Base-by-base conservation (phyloP, 2,888 invertebrate genomes). In the Phalera bucephala region DNA sequence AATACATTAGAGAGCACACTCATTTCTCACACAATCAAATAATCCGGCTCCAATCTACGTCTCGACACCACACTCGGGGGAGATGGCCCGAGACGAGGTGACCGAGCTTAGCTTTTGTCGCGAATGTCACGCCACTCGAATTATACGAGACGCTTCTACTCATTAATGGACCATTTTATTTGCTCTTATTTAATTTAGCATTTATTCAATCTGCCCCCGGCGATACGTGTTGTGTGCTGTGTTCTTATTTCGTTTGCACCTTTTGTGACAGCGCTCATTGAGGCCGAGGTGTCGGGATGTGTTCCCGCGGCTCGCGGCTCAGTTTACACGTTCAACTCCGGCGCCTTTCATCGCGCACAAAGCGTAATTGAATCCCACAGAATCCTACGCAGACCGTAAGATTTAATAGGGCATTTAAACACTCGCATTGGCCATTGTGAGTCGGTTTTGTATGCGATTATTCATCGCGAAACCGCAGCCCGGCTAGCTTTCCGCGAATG, bases 371-470 rank as follows among this genome's bases (percentile, higher is more conserved):
- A 89, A 89, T 89, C 87, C 86, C 81, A 80, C 86, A 84, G 84
- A 87, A 86, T 85, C 86, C 86, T 88, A 87, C 84, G 87, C 81
- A 84, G 79, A 67, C 80, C 71, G 79, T 81, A 87, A 86, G 85
- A 85, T 88, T 89, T 88, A 89, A 89, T 88, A 89, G 89, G 89
- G 89, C 81, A 89, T 89, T 89, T 88, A 87, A 86, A 87, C 84
- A 85, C 81, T 87, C 82, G 82, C 88, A 88, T 88, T 88, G 88
- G 86, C 85, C 76, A 88, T 88, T 87, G 87, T 86, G 74, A 78
- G 75, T 71, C 69, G 79, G 82, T 80, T 84, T 84, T 82, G 87
- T 83, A 78, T 80, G 75, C 84, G 79, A 88, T 86, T 84, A 88
- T 88, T 87, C 83, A 86, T 80, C 75, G 77, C 73, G 56, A 65